Percentiles rank a stretch among this genome's conserved stretches.
Evolutionary conservation across 2,797 vertebrate species (phyloP).

Genomic region (Cyclura pinguis): DNA sequence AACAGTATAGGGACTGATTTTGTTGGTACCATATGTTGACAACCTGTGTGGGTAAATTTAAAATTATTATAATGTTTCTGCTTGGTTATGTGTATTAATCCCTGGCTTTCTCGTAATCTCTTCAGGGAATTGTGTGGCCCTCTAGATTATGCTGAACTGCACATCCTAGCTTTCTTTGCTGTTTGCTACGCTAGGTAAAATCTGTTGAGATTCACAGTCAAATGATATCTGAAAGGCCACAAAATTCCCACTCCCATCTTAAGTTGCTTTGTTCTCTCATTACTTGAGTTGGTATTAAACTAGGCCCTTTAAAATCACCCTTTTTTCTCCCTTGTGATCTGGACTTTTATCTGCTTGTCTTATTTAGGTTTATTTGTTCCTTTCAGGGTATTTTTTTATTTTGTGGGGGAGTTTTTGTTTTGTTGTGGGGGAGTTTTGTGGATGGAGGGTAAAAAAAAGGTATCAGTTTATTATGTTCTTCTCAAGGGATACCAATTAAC

Average conservation of each 20-base stretch:
- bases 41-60: background rate
- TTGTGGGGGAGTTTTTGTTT: too few relatives aligned
- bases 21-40: background rate
- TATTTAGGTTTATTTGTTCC: background rate
- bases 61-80: background rate
- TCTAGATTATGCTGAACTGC: too few relatives aligned
- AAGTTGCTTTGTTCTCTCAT: background rate
- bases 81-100: background rate
- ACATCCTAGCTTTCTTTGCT: too few relatives aligned
- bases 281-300: background rate
- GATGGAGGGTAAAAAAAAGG: too few relatives aligned
- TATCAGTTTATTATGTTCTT: too few relatives aligned
- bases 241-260: background rate
- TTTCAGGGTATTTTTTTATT: background rate
- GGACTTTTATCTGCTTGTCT: background rate
- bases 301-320: background rate
- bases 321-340: background rate
- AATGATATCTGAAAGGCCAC: too few relatives aligned
- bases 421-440: too few relatives aligned
- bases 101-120: background rate
- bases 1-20: background rate
- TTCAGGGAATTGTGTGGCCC: too few relatives aligned
- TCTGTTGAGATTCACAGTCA: too few relatives aligned
- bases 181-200: too few relatives aligned
- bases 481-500: too few relatives aligned